Percentiles rank a stretch among this genome's conserved stretches.
Conservation (phyloP, 2,797 vertebrate genomes). For the Paramormyrops hopkinsi region DNA sequence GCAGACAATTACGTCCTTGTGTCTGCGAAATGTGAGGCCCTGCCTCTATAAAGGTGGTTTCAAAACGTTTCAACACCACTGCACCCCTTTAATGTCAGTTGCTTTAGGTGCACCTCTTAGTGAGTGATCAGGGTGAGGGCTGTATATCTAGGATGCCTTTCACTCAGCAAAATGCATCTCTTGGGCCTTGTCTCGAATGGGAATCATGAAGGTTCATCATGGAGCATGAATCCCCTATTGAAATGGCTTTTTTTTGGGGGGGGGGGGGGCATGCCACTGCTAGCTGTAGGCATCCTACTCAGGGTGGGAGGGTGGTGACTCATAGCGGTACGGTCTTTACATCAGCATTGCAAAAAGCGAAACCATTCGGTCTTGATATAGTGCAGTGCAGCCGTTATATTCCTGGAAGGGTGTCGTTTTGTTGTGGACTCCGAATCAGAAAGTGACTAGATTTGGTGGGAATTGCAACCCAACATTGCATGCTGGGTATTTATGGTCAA, state of each 20-base stretch:
- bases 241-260: background rate
- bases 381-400: background rate
- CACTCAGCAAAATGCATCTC: slow-evolving; percentile 9
- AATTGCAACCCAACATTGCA: background rate
- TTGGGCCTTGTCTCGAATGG: background rate
- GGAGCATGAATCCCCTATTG: background rate
- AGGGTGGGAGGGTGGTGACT: background rate
- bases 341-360: background rate
- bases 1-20: slow-evolving; percentile 39
- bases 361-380: background rate
- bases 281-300: background rate
- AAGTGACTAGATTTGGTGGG: background rate
- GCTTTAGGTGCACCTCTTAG: background rate
- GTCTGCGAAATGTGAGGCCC: slow-evolving; percentile 23
- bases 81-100: background rate
- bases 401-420: background rate
- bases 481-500: background rate
- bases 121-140: background rate
- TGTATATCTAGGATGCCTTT: background rate
- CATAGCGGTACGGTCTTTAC: background rate
- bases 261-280: background rate
- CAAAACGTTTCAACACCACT: background rate
- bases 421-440: background rate
- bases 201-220: background rate
- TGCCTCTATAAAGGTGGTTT: background rate